A percentile compares a stretch with the other conserved stretches of the same genome.
Conservation (phyloP, 2,797 vertebrate species). For the Erethizon dorsatum region DNA sequence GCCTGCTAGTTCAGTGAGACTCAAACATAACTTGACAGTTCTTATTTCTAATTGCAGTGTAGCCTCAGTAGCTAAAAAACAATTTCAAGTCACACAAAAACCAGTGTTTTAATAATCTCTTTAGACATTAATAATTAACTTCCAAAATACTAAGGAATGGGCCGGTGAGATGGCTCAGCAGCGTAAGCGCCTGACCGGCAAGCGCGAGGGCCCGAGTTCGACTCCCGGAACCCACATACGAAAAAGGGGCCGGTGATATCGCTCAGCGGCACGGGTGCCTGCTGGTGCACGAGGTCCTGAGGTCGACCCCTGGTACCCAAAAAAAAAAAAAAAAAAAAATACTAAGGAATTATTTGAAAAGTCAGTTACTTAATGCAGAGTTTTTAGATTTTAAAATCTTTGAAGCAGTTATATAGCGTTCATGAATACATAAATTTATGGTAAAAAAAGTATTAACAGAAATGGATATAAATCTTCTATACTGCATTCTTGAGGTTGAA, state of each 20-base stretch:
- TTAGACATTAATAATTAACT: conserved; percentile 63
- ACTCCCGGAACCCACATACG: too few relatives aligned
- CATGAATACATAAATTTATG: conserved; percentile 10
- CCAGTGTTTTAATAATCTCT: conserved; percentile 28
- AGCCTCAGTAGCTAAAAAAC: conserved; percentile 21
- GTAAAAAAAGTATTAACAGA: neutral
- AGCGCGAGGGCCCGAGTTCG: too few relatives aligned
- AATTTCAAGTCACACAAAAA: neutral
- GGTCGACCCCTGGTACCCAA: too few relatives aligned
- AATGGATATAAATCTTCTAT: neutral
- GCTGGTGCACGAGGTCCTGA: too few relatives aligned
- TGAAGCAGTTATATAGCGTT: conserved; percentile 42
- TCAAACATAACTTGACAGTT: conserved; percentile 15
- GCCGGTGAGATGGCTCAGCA: too few relatives aligned
- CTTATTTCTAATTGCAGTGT: conserved; percentile 53
- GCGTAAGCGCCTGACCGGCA: too few relatives aligned
- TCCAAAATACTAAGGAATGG: conserved; percentile 39
- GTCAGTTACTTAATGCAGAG: conserved; percentile 46
- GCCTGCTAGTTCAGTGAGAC: conserved; percentile 36
- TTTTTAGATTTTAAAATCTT: conserved; percentile 64
- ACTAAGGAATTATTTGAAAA: conserved; percentile 61
- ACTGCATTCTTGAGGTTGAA: neutral
- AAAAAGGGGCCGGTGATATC: too few relatives aligned
- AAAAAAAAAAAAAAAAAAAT: conserved; percentile 9
- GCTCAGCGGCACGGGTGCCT: too few relatives aligned